Evolutionary conservation across 2,888 invertebrate species (phyloP), one percentile per base, ranked within the genome.

Genomic region (Sesia bembeciformis): DNA sequence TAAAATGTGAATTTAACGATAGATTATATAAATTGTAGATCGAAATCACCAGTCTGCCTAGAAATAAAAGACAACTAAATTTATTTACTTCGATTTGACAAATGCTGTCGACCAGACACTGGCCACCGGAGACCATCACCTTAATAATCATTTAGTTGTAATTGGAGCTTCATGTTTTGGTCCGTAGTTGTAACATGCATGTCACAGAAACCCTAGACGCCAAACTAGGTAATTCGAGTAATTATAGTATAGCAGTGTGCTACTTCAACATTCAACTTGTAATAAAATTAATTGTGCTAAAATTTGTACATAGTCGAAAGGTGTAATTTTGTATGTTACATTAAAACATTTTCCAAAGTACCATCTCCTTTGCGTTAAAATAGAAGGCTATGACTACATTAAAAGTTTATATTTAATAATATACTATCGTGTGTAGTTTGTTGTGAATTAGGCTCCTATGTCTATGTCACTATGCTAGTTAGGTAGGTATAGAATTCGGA

Each of bases 301-400:
- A 78, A 77, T 73, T 40, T 88, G 88, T 89, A 87, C 65, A 87
- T 87, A 88, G 82, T 81, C 87, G 82, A 80, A 77, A 80, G 78
- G 78, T 75, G 84, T 86, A 86, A 85, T 87, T 87, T 89, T 86
- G 81, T 88, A 88, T 86, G 79, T 82, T 84, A 84, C 76, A 64
- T 84, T 46, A 8, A 84, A 83, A 80, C 74, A 72, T 74, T 70
- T 88, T 83, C 83, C 80, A 80, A 79, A 79, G 74, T 81, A 83
- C 79, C 23, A 83, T 84, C 84, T 86, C 81, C 78, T 85, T 84
- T 81, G 81, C 82, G 82, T 84, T 82, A 78, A 79, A 77, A 84
- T 83, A 84, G 84, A 81, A 76, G 66, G 80, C 78, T 82, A 80
- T 79, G 78, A 78, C 77, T 77, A 79, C 75, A 81, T 80, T 81